Evolutionary conservation across 2,113 vertebrate species (phyloP).

Genomic region (Eleginops maclovinus): DNA sequence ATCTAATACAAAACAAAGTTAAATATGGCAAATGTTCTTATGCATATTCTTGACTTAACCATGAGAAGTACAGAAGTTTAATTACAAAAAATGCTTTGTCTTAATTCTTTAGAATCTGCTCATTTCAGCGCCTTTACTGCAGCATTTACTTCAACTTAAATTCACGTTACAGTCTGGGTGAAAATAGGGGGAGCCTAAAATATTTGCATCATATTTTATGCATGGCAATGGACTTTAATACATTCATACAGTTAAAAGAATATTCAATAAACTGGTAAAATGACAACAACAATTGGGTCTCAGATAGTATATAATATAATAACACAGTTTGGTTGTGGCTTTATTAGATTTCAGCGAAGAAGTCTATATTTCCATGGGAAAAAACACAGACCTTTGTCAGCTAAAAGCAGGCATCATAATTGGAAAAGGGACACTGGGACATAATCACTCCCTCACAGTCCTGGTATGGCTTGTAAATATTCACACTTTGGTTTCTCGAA

Average conservation of each 20-base stretch:
- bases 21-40: neutral
- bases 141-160: neutral
- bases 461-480: constrained; percentile 50
- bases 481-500: constrained; percentile 55
- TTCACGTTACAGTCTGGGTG: neutral
- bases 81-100: neutral
- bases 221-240: neutral
- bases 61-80: neutral
- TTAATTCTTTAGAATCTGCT: neutral
- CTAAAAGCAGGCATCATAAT: constrained; percentile 52
- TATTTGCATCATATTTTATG: constrained; percentile 20
- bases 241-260: constrained; percentile 22
- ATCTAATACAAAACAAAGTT: neutral
- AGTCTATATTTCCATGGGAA: constrained; percentile 15
- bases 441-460: constrained; percentile 37
- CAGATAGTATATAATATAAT: neutral
- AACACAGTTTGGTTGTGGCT: constrained; percentile 11
- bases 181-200: constrained; percentile 6
- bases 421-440: constrained; percentile 71
- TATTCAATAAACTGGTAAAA: constrained; percentile 28
- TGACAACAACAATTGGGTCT: neutral
- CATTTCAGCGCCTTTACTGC: neutral
- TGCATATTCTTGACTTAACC: neutral
- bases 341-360: constrained; percentile 23
- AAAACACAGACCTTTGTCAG: constrained; percentile 3